Base-by-base conservation (phyloP, 2,113 vertebrate species). In the Sylvicapra grimmia region DNA sequence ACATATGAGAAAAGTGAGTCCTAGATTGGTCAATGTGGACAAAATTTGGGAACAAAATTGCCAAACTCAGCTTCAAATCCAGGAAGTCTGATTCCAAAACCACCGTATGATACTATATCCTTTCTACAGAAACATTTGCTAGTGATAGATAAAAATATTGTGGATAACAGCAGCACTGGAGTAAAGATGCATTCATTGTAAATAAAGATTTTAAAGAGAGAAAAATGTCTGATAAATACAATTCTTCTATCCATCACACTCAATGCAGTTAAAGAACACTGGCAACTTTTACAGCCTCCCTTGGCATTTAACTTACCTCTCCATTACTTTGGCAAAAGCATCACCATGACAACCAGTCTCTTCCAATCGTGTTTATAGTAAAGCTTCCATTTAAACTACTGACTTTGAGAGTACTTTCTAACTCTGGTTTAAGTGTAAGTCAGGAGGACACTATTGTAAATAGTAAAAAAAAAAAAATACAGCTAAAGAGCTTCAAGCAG, bases 291-390 rank as follows among this genome's bases (percentile, higher is more conserved):
- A 83, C 15, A 94, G 54, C 88, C 65, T 98, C 58, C 27, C 27
- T 90, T 97, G 40, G 94, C 98, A 95, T 98, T 97, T 98, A 96
- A 65, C 87, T 97, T 98, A 90, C 93, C 89, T 98, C 77, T 97
- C 94, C 80, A 91, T 92, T 97, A 90, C 68, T 90, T 89, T 93
- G 92, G 65, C 75, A 89, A 96, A 98, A 94, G 31, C 85, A 97
- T 98, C 87, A 31, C 98, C 90, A 97, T 98, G 92, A 95, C 90
- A 98, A 98, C 98, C 49, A 75, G 86, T 97, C 90, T 98, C 86
- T 98, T 97, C 90, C 96, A 97, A 93, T 97, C 97, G 63, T 77
- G 54, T 97, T 93, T 88, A 59, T 83, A 96, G 85, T 63, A n/a
- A 92, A 96, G 87, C 79, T 97, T 97, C 40, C 61, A 94, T 97